phyloP scores from a whole-genome alignment of 2,888 invertebrate genomes.

The Brachyopa scutellaris region DNA sequence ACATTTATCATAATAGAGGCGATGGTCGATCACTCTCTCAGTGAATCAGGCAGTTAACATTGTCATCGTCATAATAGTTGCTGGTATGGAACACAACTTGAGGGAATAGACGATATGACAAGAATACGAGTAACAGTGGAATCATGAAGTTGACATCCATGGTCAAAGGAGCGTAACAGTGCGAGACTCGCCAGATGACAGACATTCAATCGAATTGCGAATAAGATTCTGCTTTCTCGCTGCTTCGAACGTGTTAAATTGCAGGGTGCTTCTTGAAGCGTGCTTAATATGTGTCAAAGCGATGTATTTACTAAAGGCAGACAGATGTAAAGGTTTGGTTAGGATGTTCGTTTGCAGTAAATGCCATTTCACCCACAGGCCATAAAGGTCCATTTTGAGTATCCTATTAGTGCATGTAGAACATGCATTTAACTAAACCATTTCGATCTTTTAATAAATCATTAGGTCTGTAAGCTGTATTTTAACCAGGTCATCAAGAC shows the following conservation, averaged over 20 bases:
- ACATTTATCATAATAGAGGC: conserved; percentile 41
- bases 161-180: conserved; percentile 53
- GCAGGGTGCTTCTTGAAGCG: conserved; percentile 49
- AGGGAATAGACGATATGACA: conserved; percentile 8
- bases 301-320: too few relatives aligned
- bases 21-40: conserved; percentile 32
- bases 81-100: too few relatives aligned
- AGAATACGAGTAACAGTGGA: not conserved
- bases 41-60: conserved; percentile 31
- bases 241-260: conserved; percentile 17
- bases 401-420: too few relatives aligned
- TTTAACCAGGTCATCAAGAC: too few relatives aligned
- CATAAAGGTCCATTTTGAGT: too few relatives aligned
- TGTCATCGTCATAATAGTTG: conserved; percentile 3
- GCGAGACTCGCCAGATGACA: conserved; percentile 39
- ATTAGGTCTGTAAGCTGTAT: too few relatives aligned
- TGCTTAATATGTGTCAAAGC: too few relatives aligned
- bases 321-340: too few relatives aligned
- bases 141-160: conserved; percentile 66
- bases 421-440: too few relatives aligned
- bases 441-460: too few relatives aligned
- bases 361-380: too few relatives aligned
- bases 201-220: conserved; percentile 21
- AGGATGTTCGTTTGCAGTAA: too few relatives aligned
- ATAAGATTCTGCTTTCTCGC: conserved; percentile 11